A percentile compares a stretch with the other conserved stretches of the same genome.
These are phyloP conservation scores for Psilopsiagon aymara DNA, from an alignment of 2,113 vertebrate genomes.

Conservation along the genomic window DNA sequence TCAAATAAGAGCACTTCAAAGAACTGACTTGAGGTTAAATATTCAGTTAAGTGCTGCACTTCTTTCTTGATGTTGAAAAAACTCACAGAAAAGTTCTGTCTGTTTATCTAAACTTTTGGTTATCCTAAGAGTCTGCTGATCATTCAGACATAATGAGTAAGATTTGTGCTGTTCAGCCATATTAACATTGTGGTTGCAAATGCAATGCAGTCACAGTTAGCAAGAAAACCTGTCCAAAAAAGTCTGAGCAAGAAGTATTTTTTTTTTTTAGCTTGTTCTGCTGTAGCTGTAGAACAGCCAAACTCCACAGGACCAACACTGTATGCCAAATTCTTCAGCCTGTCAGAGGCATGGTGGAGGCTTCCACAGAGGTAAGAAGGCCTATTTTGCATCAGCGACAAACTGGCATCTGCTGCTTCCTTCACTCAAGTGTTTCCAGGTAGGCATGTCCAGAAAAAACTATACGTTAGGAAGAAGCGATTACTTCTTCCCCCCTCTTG, in stretches of 20 bases:
- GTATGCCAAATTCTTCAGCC: not conserved
- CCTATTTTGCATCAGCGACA: not conserved
- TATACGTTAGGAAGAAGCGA: not conserved
- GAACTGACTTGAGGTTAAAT: not conserved
- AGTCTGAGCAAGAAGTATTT: not conserved
- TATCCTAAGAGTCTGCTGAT: not conserved
- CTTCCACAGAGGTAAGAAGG: not conserved
- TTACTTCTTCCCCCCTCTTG: not conserved
- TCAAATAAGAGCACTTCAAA: not conserved
- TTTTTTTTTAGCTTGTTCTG: not conserved
- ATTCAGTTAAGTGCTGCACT: not conserved
- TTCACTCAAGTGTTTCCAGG: not conserved
- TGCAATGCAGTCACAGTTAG: not conserved
- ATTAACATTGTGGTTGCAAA: not conserved
- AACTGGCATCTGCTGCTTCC: not conserved
- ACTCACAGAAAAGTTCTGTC: not conserved
- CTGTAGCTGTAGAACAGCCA: not conserved
- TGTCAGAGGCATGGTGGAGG: not conserved
- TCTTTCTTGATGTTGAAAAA: not conserved
- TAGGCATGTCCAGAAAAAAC: not conserved
- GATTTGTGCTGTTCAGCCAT: not conserved
- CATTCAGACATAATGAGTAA: not conserved
- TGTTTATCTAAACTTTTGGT: not conserved
- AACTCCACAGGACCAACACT: not conserved
- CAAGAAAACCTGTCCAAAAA: not conserved